Base-by-base conservation (phyloP, 2,113 vertebrate genomes). In the Dasyornis broadbenti region DNA sequence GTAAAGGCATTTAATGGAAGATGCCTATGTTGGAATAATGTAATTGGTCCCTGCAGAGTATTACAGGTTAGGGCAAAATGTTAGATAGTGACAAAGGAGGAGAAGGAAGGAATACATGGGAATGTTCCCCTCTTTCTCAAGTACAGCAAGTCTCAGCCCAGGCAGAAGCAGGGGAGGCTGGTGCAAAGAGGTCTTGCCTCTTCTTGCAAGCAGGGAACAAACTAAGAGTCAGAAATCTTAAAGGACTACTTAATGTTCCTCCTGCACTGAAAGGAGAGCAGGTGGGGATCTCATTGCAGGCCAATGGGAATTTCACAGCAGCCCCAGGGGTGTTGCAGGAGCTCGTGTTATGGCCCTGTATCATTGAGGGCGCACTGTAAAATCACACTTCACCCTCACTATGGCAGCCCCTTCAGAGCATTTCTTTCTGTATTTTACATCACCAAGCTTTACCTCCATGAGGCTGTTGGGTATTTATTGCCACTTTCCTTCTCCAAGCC, bases 21-120 rank as follows among this genome's bases (percentile, higher is more conserved):
- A 92, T 15, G 54, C 50, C 45, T 96, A 92, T 94, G 95, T 96
- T 98, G 94, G 93, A 96, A 97, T 97, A 96, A 95, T 27, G 73
- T 97, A 96, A 97, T 96, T 94, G 94, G 93, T 96, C 95, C 95
- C 97, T 53, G 65, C 84, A 97, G 97, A 96, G 90, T 75, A 83
- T 65, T 76, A 23, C 50, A 96, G 77, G 91, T 94, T 95, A 96
- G 86, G 86, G 82, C 33, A 94, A 93, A 82, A 73, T n/a, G 42
- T 87, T 86, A 84, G 86, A 81, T 79, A 86, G 84, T 56, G 87
- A 76, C 77, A 87, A 96, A 93, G n/a, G 65, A 77, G 61, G 21
- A 92, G 45, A 82, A 87, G 54, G 79, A 90, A 63, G 0, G 7
- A 72, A 75, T 15, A 42, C n/a, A 26, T 13, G 30, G 21, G 63